Evolutionary conservation across 2,888 invertebrate genomes (phyloP).

Genomic region (Agrochola macilenta): DNA sequence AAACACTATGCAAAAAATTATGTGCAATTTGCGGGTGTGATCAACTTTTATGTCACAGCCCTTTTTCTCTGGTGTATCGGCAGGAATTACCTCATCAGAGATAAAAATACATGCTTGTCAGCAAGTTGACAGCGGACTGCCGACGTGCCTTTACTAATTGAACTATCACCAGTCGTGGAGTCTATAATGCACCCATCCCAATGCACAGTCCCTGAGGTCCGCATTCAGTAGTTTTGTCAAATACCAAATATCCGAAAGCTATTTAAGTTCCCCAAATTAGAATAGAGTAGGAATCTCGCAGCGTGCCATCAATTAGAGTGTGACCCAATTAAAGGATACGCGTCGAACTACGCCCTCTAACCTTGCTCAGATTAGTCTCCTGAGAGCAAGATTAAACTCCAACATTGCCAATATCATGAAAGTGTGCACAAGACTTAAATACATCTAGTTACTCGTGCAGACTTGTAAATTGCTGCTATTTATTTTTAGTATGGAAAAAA

Average conservation of each 20-base stretch:
- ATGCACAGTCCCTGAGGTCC: constrained; percentile 10
- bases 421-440: constrained; percentile 65
- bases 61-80: not conserved
- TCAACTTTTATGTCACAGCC: not conserved
- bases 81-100: not conserved
- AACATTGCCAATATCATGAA: constrained; percentile 75
- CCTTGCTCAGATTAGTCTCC: constrained; percentile 82
- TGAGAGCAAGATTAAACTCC: constrained; percentile 71
- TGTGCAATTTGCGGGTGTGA: not conserved
- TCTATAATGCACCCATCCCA: not conserved
- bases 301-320: constrained; percentile 84
- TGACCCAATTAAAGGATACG: constrained; percentile 86
- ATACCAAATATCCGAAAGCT: constrained; percentile 51
- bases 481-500: constrained; percentile 38
- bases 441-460: constrained; percentile 44
- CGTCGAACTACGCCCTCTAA: constrained; percentile 82
- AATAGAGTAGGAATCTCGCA: constrained; percentile 76
- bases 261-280: constrained; percentile 66
- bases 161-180: not conserved
- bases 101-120: not conserved
- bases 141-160: not conserved
- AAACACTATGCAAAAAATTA: not conserved
- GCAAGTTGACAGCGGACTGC: not conserved
- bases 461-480: constrained; percentile 52
- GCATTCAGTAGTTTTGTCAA: constrained; percentile 37